Base-by-base conservation (phyloP, 2,113 vertebrate species). In the Tonatia bakeri region DNA sequence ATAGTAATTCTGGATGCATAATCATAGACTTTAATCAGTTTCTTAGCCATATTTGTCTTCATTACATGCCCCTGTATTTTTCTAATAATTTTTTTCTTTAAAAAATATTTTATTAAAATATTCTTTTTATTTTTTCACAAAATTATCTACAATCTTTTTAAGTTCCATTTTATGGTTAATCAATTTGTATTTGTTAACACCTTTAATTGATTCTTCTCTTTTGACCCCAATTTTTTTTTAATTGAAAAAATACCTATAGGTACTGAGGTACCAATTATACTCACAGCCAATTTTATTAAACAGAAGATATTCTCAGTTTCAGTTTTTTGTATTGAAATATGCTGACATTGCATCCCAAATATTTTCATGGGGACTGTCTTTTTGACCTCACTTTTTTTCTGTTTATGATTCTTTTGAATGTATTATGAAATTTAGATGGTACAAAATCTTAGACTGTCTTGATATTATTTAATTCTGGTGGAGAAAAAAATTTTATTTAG, bases 61-160 rank as follows among this genome's bases (percentile, higher is more conserved):
- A 90, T 67, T 47, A 54, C 8, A 65, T 65, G 8, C 6, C 2
- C 50, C 50, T 83, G 1, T 87, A 90, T 93, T 87, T 93, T 93
- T 86, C 86, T 70, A 87, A 72, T 54, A 4, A 64, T n/a, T 77
- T 70, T 70, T 36, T 75, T 79, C 50, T 59, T 67, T n/a, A 13
- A 4, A 28, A 72, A 72, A 59, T 28, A 70, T 81, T 72, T 82
- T 91, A 31, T 82, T 82, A 38, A 59, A 59, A 47, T 43, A 47
- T 61, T 81, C 77, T 59, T 72, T 91, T 91, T 43, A 76, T 56
- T 82, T 90, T 76, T 96, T 90, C 50, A 72, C 61, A 92, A 91
- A 70, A 67, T 65, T 91, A 4, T 81, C 64, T 92, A 22, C 19
- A 82, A 2, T 91, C 12, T 61, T 69, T 84, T 52, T 47, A 90